Percentiles rank a stretch among this genome's conserved stretches.
phyloP scores from a whole-genome alignment of 2,888 invertebrate genomes.

The Agelastica alni region DNA sequence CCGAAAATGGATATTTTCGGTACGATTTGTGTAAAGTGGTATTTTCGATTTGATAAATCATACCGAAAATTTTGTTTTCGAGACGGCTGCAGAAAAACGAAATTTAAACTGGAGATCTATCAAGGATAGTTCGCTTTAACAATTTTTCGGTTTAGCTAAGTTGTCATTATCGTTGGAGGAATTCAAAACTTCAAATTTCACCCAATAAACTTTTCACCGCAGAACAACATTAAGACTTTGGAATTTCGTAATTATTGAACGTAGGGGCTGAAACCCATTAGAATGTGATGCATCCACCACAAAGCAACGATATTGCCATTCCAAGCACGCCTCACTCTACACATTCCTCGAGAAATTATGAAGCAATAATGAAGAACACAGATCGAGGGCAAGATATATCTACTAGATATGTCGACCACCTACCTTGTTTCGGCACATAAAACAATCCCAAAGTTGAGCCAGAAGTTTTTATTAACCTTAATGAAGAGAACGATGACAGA shows the following conservation, averaged over 20 bases:
- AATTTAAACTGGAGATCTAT: too few relatives aligned
- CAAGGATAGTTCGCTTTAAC: too few relatives aligned
- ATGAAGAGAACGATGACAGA: slow-evolving; percentile 29
- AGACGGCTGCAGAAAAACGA: too few relatives aligned
- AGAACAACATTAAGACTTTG: slow-evolving; percentile 34
- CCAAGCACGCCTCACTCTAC: slow-evolving; percentile 48
- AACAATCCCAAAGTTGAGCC: slow-evolving; percentile 39
- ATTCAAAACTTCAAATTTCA: slow-evolving; percentile 14
- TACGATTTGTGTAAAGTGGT: too few relatives aligned
- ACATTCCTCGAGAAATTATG: slow-evolving; percentile 54
- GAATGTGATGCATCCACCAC: slow-evolving; percentile 33
- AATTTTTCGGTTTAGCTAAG: too few relatives aligned
- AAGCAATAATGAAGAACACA: slow-evolving; percentile 55
- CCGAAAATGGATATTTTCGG: too few relatives aligned
- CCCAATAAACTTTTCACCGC: slow-evolving; percentile 29
- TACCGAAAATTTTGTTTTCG: too few relatives aligned
- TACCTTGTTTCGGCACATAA: slow-evolving; percentile 45
- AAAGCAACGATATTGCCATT: slow-evolving; percentile 48
- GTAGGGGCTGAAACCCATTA: slow-evolving; percentile 36
- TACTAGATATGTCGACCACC: slow-evolving; percentile 45
- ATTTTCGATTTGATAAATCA: too few relatives aligned
- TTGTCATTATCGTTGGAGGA: background rate
- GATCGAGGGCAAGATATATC: slow-evolving; percentile 49
- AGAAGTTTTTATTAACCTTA: slow-evolving; percentile 37
- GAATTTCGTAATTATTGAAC: slow-evolving; percentile 42